A percentile compares a stretch with the other conserved stretches of the same genome.
Conservation (phyloP, 2,888 invertebrate species). For the Crepidodera aurea region DNA sequence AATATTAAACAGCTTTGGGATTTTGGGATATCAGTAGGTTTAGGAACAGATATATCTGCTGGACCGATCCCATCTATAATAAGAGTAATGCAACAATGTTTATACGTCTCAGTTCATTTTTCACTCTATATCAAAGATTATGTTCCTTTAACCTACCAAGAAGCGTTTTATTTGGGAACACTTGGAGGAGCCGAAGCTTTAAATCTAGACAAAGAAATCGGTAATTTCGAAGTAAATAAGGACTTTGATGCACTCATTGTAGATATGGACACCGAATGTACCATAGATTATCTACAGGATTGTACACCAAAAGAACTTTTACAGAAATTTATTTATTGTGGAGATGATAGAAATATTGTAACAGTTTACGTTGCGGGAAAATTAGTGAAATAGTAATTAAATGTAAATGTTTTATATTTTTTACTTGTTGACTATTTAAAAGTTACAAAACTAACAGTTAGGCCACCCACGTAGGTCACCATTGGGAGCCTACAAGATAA, state of each 20-base stretch:
- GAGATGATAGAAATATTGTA: conserved; percentile 83
- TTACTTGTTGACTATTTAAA: too few species aligned
- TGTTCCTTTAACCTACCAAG: conserved; percentile 71
- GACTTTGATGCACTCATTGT: conserved; percentile 87
- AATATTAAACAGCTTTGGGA: conserved; percentile 73
- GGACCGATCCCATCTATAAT: conserved; percentile 81
- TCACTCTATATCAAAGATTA: conserved; percentile 62
- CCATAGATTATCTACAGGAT: conserved; percentile 65
- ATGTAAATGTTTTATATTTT: too few species aligned
- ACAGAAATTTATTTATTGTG: conserved; percentile 81
- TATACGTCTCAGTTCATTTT: conserved; percentile 77
- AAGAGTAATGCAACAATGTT: conserved; percentile 75
- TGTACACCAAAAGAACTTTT: conserved; percentile 69
- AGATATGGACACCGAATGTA: conserved; percentile 66
- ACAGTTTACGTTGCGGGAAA: conserved; percentile 80
- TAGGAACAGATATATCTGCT: conserved; percentile 90
- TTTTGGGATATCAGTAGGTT: conserved; percentile 76
- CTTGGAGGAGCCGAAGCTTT: conserved; percentile 86
- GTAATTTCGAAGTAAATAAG: conserved; percentile 83
- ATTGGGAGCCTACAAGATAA: too few species aligned
- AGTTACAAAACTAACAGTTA: too few species aligned
- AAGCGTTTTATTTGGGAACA: conserved; percentile 86
- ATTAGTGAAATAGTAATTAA: conserved; percentile 65
- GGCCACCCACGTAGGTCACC: too few species aligned
- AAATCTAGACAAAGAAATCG: conserved; percentile 74